Evolutionary conservation across 2,797 vertebrate genomes (phyloP).

Genomic region (Acanthurus leucopareius): DNA sequence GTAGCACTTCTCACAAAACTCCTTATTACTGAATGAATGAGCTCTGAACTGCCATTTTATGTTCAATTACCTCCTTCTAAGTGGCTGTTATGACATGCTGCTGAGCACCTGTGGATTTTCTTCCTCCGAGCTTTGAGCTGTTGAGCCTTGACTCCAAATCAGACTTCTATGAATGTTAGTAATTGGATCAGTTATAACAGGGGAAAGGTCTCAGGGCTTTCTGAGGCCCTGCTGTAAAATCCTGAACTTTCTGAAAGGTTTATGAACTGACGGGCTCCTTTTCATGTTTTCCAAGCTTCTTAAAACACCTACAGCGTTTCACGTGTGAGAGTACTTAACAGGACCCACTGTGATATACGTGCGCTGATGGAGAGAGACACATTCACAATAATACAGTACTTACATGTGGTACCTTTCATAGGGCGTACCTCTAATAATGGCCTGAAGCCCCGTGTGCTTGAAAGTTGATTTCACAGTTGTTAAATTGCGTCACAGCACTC

Average conservation of each 20-base stretch:
- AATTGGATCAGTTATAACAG: slow-evolving; percentile 6
- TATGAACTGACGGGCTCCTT: background rate
- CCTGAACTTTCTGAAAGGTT: too few species aligned
- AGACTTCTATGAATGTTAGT: slow-evolving; percentile 25
- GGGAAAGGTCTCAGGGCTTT: slow-evolving; percentile 26
- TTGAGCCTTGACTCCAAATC: slow-evolving; percentile 35
- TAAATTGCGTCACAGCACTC: slow-evolving; percentile 63
- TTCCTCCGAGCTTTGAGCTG: slow-evolving; percentile 31
- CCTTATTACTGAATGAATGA: slow-evolving; percentile 50
- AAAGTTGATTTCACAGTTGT: slow-evolving; percentile 76
- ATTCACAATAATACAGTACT: slow-evolving; percentile 32
- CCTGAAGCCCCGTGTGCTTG: slow-evolving; percentile 33
- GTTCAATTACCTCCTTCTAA: slow-evolving; percentile 59
- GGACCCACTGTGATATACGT: slow-evolving; percentile 10
- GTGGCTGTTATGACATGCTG: slow-evolving; percentile 56
- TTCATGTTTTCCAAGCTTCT: background rate
- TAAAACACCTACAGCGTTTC: slow-evolving; percentile 17
- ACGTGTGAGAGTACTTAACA: slow-evolving; percentile 8
- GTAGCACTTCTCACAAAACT: slow-evolving; percentile 42
- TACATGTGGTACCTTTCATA: slow-evolving; percentile 35
- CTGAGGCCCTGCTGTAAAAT: background rate
- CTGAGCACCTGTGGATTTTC: slow-evolving; percentile 63
- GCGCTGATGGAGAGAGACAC: slow-evolving; percentile 32
- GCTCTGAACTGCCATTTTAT: slow-evolving; percentile 48
- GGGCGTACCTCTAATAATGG: slow-evolving; percentile 44